Evolutionary conservation across 2,113 vertebrate genomes (phyloP), one percentile per base, ranked within the genome.

Genomic region (Gavialis gangeticus): DNA sequence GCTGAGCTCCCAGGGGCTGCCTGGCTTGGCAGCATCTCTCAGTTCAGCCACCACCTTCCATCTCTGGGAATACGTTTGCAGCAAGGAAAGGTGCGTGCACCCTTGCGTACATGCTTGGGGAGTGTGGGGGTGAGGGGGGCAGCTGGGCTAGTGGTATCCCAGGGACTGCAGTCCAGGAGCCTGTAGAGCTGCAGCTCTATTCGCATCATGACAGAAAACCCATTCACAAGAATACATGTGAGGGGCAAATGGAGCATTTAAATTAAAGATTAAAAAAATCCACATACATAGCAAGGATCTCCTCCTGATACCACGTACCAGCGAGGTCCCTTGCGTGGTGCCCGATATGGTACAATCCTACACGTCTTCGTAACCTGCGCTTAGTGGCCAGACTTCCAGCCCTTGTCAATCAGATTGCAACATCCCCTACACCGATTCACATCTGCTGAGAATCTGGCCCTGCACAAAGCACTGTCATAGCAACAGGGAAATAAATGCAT

Each of bases 401-500:
- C 30, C 60, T 22, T 10, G 58, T 60, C 56, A 64, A 46, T 34
- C 37, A 46, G 55, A 46, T 77, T 25, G 55, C 66, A 57, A 71
- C 25, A 17, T 34, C 28, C 17, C 34, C 64, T 46, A n/a, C 59
- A 64, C 77, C 56, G 24, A 30, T 27, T 69, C 69, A 66, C 90
- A 84, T 13, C 0, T 67, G 78, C 56, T 80, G 90, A 88, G 85
- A 71, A 88, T 10, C 84, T 37, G 66, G 1, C 28, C 79, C 60
- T 7, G 10, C 66, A 79, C 25, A 4, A 63, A 4, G 60, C 13
- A 2, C 78, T 75, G 28, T 1, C 21, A 79, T 87, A 5, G 57
- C 86, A 87, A 67, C 28, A 14, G 90, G 90, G 89, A 93, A 95
- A 97, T 94, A 97, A 96, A 97, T 2, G 71, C 54, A 3, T 94